Evolutionary conservation across 2,797 vertebrate genomes (phyloP).

Genomic region (Hafferia zeledoni): DNA sequence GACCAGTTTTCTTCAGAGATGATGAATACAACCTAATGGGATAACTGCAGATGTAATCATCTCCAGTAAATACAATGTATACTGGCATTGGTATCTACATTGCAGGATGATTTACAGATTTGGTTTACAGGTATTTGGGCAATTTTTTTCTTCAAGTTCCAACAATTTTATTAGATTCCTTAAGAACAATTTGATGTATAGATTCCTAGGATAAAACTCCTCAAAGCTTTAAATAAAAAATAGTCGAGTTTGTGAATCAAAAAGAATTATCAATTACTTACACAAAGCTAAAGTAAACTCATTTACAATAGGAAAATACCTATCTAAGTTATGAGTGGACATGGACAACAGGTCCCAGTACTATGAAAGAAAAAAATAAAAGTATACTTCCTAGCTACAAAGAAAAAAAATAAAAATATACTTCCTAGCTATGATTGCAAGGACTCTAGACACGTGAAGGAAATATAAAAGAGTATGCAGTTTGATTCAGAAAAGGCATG

Average conservation of each 20-base stretch:
- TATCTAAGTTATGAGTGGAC: background rate
- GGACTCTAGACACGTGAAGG: background rate
- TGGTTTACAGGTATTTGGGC: background rate
- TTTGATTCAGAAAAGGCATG: background rate
- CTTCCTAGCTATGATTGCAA: background rate
- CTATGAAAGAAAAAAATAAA: background rate
- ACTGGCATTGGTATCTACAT: background rate
- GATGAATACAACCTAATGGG: background rate
- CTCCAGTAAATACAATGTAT: background rate
- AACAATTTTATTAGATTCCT: background rate
- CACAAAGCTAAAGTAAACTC: background rate
- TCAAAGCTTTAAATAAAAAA: background rate
- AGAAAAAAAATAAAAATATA: background rate
- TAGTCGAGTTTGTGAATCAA: background rate
- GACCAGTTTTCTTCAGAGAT: background rate
- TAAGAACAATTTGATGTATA: background rate
- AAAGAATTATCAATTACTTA: background rate
- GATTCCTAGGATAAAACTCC: background rate
- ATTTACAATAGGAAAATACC: background rate
- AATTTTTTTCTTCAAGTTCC: background rate
- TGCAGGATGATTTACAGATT: background rate
- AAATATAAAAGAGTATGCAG: background rate
- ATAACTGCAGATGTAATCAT: background rate
- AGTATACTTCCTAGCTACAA: background rate
- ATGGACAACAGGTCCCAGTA: background rate